Conservation (phyloP, 1,140 invertebrate genomes). For the Drosophila eugracilis region DNA sequence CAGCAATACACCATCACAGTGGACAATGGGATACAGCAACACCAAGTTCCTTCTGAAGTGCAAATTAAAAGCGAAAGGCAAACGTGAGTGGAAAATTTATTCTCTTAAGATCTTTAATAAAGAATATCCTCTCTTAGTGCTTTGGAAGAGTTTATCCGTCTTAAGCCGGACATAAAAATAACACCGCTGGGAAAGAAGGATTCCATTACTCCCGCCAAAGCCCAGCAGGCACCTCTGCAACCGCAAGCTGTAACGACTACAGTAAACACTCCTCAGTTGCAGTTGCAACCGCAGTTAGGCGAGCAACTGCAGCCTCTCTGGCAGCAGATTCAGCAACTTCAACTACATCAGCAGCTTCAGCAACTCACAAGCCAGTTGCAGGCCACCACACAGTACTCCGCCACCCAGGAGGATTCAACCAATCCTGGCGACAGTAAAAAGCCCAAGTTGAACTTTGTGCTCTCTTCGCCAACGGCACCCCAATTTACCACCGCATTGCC, state of each 20-base stretch:
- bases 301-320: conserved; percentile 51
- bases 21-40: conserved; percentile 85
- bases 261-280: conserved; percentile 37
- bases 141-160: conserved; percentile 85
- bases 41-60: conserved; percentile 56
- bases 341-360: conserved; percentile 65
- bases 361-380: conserved; percentile 65
- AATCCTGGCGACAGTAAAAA: conserved; percentile 76
- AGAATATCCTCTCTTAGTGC: conserved; percentile 22
- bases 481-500: conserved; percentile 21
- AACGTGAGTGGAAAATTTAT: conserved; percentile 26
- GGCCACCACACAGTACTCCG: conserved; percentile 42
- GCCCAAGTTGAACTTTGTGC: conserved; percentile 84
- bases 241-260: conserved; percentile 27
- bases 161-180: conserved; percentile 85
- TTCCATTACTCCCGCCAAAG: conserved; percentile 4
- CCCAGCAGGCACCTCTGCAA: conserved; percentile 41
- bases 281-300: conserved; percentile 59
- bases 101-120: not conserved
- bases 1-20: conserved; percentile 84
- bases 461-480: conserved; percentile 60
- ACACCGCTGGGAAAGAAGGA: conserved; percentile 78
- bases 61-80: conserved; percentile 64
- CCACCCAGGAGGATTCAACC: conserved; percentile 28
- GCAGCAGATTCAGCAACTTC: conserved; percentile 68